Evolutionary conservation across 2,113 vertebrate species (phyloP).

Genomic region (Perca flavescens): DNA sequence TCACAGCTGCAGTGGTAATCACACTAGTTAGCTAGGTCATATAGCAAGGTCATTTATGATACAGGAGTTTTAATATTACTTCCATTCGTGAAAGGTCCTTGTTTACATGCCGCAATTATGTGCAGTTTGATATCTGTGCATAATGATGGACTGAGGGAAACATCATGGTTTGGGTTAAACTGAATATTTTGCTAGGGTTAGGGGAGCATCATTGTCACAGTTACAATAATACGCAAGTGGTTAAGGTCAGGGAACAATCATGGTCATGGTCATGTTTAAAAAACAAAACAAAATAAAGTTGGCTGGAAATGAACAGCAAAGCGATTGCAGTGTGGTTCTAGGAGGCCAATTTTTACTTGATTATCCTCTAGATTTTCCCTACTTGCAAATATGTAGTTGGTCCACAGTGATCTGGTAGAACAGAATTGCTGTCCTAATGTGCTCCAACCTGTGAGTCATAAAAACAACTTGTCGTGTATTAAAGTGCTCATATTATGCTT

Average conservation of each 20-base stretch:
- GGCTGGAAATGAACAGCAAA: not conserved
- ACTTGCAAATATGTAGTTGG: slow-evolving; percentile 24
- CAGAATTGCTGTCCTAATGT: slow-evolving; percentile 39
- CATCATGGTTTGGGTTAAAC: not conserved
- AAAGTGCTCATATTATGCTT: slow-evolving; percentile 36
- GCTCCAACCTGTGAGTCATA: slow-evolving; percentile 41
- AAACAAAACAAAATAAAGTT: not conserved
- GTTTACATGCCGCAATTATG: slow-evolving; percentile 36
- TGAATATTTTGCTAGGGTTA: not conserved
- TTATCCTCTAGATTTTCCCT: slow-evolving; percentile 14
- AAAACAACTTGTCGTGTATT: slow-evolving; percentile 49
- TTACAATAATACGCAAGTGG: not conserved
- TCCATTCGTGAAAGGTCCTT: slow-evolving; percentile 60
- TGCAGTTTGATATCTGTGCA: slow-evolving; percentile 40
- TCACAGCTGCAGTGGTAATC: slow-evolving; percentile 44
- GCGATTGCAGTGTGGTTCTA: slow-evolving; percentile 13
- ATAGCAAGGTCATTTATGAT: slow-evolving; percentile 68
- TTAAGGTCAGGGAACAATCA: not conserved
- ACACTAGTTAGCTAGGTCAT: slow-evolving; percentile 30
- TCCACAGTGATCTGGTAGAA: slow-evolving; percentile 38
- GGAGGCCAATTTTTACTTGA: slow-evolving; percentile 50
- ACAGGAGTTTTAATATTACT: slow-evolving; percentile 64
- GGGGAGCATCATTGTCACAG: not conserved
- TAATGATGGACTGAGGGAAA: not conserved
- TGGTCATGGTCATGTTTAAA: not conserved